Evolutionary conservation across 1,140 invertebrate species (phyloP).

Genomic region (Drosophila obscura): DNA sequence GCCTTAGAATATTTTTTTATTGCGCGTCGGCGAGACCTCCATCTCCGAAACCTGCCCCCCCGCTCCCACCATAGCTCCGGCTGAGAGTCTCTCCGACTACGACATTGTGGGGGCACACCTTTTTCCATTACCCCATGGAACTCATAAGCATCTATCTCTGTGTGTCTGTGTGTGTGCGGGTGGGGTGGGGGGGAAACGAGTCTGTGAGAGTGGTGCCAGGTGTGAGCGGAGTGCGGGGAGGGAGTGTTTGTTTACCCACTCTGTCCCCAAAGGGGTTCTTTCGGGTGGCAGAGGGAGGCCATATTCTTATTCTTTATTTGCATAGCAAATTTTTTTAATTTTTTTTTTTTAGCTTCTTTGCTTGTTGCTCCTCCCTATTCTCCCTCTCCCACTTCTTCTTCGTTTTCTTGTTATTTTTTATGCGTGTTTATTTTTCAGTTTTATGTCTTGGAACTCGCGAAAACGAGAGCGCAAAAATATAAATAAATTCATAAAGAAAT

Average conservation of each 20-base stretch:
- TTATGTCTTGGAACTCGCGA: slow-evolving; percentile 70
- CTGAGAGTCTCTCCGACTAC: slow-evolving; percentile 8
- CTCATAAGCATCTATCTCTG: slow-evolving; percentile 11
- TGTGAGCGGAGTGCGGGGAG: slow-evolving; percentile 32
- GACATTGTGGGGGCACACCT: slow-evolving; percentile 55
- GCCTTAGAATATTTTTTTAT: slow-evolving; percentile 73
- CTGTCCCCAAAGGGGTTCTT: slow-evolving; percentile 26
- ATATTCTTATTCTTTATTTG: slow-evolving; percentile 78
- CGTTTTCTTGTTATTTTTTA: slow-evolving; percentile 63
- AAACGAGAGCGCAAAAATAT: slow-evolving; percentile 70
- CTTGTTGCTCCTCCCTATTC: no score
- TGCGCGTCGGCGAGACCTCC: slow-evolving; percentile 65
- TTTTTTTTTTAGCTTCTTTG: slow-evolving; percentile 32
- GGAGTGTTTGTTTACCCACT: slow-evolving; percentile 54
- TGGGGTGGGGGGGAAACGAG: slow-evolving; percentile 1
- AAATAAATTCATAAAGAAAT: slow-evolving; percentile 71
- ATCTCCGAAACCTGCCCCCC: no score
- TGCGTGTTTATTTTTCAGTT: slow-evolving; percentile 79
- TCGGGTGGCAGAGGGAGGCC: slow-evolving; percentile 32
- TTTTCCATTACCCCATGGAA: slow-evolving; percentile 39
- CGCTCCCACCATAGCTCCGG: no score
- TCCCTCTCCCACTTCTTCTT: slow-evolving; percentile 19
- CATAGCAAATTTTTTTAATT: slow-evolving; percentile 73
- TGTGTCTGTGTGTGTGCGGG: slow-evolving; percentile 31
- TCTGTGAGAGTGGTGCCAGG: slow-evolving; percentile 30